phyloP scores from a whole-genome alignment of 2,888 invertebrate genomes.

The Chrysopilus asiliformis region DNA sequence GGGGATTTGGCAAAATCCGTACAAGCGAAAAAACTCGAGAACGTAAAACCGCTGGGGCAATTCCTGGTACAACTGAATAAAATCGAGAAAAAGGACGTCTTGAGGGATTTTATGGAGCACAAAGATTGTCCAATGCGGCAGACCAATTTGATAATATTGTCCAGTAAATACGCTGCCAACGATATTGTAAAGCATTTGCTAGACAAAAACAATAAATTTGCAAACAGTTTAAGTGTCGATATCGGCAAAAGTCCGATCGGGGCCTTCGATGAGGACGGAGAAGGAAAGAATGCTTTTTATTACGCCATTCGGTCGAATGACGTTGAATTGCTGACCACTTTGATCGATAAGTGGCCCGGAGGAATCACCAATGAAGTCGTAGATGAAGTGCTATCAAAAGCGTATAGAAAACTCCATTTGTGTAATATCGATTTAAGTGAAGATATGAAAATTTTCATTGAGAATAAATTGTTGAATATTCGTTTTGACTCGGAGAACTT shows the following conservation, averaged over 20 bases:
- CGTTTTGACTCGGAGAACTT: conserved; percentile 2
- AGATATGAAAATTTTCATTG: conserved; percentile 13
- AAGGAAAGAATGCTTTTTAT: conserved; percentile 17
- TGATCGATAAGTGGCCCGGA: conserved; percentile 13
- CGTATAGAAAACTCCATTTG: conserved; percentile 17
- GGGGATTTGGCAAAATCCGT: too few relatives aligned
- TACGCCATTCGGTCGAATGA: conserved; percentile 18
- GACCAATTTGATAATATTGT: neutral
- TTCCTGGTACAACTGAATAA: too few relatives aligned
- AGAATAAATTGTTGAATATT: conserved; percentile 5
- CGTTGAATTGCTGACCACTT: conserved; percentile 14
- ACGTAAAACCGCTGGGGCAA: too few relatives aligned
- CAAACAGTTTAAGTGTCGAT: neutral
- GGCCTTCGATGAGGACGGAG: conserved; percentile 10
- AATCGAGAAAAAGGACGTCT: too few relatives aligned
- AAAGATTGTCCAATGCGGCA: too few relatives aligned
- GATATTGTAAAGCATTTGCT: neutral
- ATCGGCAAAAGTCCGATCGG: neutral
- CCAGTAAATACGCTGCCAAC: neutral
- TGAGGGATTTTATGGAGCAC: too few relatives aligned
- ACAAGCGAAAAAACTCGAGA: conserved; percentile 1
- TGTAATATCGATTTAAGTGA: conserved; percentile 15
- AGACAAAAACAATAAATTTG: neutral
- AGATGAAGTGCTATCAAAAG: conserved; percentile 16
- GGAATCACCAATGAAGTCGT: conserved; percentile 9